Evolutionary conservation across 2,797 vertebrate genomes (phyloP), one percentile per base, ranked within the genome.

Genomic region (Rhinatrema bivittatum): DNA sequence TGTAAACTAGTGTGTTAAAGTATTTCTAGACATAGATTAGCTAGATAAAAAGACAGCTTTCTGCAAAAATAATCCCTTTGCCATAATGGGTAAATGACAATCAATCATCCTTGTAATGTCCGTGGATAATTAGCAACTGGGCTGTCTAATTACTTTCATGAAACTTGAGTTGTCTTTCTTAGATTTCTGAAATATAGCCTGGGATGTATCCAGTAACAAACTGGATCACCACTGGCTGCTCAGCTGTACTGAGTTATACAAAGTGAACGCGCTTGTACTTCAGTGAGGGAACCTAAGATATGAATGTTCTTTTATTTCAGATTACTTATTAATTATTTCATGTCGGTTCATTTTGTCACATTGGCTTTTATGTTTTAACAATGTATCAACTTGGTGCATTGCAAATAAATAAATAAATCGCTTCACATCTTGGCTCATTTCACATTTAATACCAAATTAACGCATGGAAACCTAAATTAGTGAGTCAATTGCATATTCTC

Each of bases 131-230:
- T 91, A 87, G 82, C 65, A 72, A 76, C 82, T 76, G 79, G 65
- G 72, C 73, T 65, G 81, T 78, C 88, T 89, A 90, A 89, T 91
- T 89, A 89, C 86, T 86, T 78, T 68, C 70, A 68, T 80, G 87
- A 89, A 91, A 91, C 78, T 57, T 68, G 84, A 91, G 68, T 68
- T 81, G 69, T 81, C 70, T 56, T 71, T 85, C 79, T 89, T 78
- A 56, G 58, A 68, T 85, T 86, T 84, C 81, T 77, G 61, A 79
- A 77, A 79, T 77, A 83, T 70, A 78, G 78, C 78, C 84, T 78
- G 79, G 73, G 74, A 68, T 70, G 70, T 85, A 85, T 91, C 86
- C 85, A 61, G 74, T 89, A 79, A 86, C 88, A 78, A 11, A 45
- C 17, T 46, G 42, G 56, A 61, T 72, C 74, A 72, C 75, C 75